Evolutionary conservation across 2,888 invertebrate genomes (phyloP).

Genomic region (Anorthoa munda): DNA sequence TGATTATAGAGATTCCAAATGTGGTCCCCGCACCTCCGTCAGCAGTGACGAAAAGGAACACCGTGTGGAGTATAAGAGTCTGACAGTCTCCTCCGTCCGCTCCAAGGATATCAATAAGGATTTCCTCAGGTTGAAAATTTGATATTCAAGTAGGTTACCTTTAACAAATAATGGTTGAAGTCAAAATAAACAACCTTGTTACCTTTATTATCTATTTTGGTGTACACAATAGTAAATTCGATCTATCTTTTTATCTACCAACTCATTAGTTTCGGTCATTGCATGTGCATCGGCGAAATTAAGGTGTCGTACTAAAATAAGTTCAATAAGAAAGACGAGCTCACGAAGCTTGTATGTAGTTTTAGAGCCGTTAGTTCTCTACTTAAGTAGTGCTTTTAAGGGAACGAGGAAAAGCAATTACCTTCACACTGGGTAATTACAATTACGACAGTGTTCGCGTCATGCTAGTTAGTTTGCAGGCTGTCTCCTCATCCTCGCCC

Average conservation of each 20-base stretch:
- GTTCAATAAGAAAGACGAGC: constrained; percentile 51
- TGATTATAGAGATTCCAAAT: neutral
- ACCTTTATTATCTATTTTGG: no score
- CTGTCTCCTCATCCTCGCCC: constrained; percentile 44
- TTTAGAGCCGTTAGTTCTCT: constrained; percentile 66
- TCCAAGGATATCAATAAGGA: neutral
- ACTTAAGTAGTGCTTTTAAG: constrained; percentile 73
- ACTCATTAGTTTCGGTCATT: neutral
- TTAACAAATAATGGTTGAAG: neutral
- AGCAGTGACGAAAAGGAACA: neutral
- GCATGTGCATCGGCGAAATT: neutral
- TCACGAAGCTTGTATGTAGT: constrained; percentile 45
- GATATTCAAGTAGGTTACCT: neutral
- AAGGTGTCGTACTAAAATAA: constrained; percentile 14
- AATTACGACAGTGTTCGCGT: constrained; percentile 70
- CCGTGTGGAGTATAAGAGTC: neutral
- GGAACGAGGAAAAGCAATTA: constrained; percentile 74
- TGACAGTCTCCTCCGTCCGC: neutral
- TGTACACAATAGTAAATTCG: neutral
- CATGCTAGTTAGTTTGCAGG: constrained; percentile 66
- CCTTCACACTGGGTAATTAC: constrained; percentile 76
- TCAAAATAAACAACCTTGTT: neutral
- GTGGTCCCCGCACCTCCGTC: neutral
- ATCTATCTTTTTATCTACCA: neutral
- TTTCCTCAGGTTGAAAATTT: neutral